phyloP scores from a whole-genome alignment of 2,888 invertebrate genomes.

The Epinotia ramella region DNA sequence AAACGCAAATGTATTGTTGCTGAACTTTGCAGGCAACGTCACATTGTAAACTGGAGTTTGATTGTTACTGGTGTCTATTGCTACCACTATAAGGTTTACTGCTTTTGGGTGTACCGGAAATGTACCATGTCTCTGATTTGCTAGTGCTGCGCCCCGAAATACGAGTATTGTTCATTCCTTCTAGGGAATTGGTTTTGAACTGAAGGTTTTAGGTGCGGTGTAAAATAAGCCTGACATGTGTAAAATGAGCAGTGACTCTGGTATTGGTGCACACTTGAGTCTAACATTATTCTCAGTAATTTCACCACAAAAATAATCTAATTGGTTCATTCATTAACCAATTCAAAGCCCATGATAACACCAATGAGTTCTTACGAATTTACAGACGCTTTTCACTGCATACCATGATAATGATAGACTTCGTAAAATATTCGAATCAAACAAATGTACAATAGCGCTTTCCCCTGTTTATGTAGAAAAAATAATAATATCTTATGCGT shows the following conservation, averaged over 20 bases:
- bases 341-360: too few species aligned
- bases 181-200: conserved; percentile 75
- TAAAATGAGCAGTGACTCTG: background rate
- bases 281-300: background rate
- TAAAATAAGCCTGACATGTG: conserved; percentile 44
- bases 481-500: background rate
- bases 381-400: background rate
- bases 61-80: background rate
- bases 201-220: conserved; percentile 47
- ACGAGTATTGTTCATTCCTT: conserved; percentile 76
- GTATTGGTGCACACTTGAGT: background rate
- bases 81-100: background rate
- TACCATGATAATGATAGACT: background rate
- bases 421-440: background rate
- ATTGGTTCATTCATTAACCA: too few species aligned
- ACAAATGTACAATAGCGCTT: too few species aligned
- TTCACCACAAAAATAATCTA: background rate
- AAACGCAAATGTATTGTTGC: background rate
- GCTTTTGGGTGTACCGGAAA: conserved; percentile 14
- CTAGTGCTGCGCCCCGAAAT: conserved; percentile 68
- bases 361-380: background rate
- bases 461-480: background rate
- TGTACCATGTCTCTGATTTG: conserved; percentile 50
- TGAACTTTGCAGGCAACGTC: background rate
- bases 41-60: background rate